A percentile compares a stretch with the other conserved stretches of the same genome.
Conservation (phyloP, 2,113 vertebrate species). For the Myiozetetes cayanensis region DNA sequence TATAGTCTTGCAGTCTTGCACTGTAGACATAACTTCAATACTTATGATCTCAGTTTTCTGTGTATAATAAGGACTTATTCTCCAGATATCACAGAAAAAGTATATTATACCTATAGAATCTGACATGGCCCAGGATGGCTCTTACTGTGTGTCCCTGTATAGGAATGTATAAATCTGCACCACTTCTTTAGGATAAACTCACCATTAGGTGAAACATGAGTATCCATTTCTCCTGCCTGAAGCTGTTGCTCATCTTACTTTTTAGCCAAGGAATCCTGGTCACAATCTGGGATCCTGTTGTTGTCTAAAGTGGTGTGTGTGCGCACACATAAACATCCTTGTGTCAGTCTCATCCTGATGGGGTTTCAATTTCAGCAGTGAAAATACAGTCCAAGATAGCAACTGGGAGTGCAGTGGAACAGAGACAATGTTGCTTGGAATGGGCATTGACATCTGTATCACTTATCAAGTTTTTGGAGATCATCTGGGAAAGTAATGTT, state of each 20-base stretch:
- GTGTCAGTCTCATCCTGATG: not conserved
- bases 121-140: not conserved
- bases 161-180: not conserved
- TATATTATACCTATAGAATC: not conserved
- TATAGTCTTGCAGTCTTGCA: not conserved
- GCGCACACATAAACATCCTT: not conserved
- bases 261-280: not conserved
- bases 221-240: not conserved
- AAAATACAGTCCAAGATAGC: not conserved
- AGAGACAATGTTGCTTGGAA: not conserved
- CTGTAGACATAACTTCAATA: not conserved
- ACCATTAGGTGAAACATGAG: not conserved
- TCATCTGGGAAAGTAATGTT: not conserved
- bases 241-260: not conserved
- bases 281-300: not conserved
- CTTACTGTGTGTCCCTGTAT: not conserved
- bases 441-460: not conserved
- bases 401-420: not conserved
- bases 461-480: not conserved
- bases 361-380: not conserved
- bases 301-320: not conserved
- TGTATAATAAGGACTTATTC: not conserved
- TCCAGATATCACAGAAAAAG: not conserved
- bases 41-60: not conserved
- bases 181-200: not conserved